These are phyloP conservation scores for Callithrix jacchus DNA, from an alignment of 2,113 vertebrate genomes.

Conservation along the genomic window DNA sequence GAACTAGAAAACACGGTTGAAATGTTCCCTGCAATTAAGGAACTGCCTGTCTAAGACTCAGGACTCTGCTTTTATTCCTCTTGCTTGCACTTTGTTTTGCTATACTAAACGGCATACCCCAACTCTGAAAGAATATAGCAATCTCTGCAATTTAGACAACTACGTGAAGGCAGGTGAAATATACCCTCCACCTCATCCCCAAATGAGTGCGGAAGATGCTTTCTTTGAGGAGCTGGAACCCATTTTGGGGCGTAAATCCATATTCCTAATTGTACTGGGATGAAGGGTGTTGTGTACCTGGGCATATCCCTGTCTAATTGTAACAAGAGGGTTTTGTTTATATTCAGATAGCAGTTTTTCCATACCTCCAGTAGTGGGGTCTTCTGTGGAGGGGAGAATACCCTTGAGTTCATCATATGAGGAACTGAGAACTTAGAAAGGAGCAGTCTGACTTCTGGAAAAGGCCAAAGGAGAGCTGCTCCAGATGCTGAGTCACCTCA, in stretches of 20 bases:
- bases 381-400: background rate
- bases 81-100: background rate
- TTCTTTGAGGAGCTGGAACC: background rate
- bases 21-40: background rate
- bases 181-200: background rate
- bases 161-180: background rate
- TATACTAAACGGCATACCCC: background rate
- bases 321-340: background rate
- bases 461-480: background rate
- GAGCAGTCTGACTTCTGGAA: background rate
- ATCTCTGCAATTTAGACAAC: background rate
- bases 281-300: background rate
- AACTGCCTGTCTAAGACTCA: background rate
- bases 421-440: background rate
- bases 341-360: background rate
- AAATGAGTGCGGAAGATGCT: background rate
- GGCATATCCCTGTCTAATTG: fast-evolving
- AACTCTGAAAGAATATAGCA: background rate
- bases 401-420: background rate
- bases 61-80: background rate
- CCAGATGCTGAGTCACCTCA: no score
- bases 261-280: background rate
- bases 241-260: background rate
- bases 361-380: background rate
- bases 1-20: background rate